These are phyloP conservation scores for Trachelus troglodyta DNA, from an alignment of 2,888 invertebrate species.

Conservation along the genomic window DNA sequence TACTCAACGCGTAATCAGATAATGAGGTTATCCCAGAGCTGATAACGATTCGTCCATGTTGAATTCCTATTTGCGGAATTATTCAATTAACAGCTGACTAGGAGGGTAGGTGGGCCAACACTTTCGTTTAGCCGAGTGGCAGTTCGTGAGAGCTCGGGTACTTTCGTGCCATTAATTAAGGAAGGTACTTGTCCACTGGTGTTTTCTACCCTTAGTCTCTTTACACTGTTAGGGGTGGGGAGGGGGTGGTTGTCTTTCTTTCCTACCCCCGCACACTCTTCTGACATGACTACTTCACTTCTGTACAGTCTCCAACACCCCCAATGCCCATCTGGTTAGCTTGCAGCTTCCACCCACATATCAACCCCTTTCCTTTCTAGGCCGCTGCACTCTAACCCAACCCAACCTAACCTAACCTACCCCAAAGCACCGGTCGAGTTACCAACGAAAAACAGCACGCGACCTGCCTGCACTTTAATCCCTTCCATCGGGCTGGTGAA, in stretches of 20 bases:
- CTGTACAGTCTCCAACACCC: not conserved
- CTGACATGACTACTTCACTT: not conserved
- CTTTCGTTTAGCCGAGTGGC: not conserved
- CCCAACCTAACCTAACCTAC: not conserved
- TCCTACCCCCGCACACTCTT: not conserved
- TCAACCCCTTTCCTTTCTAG: not conserved
- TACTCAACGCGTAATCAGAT: not conserved
- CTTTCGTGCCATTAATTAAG: slow-evolving; percentile 23
- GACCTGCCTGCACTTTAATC: not conserved
- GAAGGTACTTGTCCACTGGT: slow-evolving; percentile 22
- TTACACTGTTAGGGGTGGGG: not conserved
- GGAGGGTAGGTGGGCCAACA: not conserved
- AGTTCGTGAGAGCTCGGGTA: slow-evolving; percentile 1
- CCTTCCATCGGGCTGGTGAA: not conserved
- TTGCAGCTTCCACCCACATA: not conserved
- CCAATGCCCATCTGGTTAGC: not conserved
- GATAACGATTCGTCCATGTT: not conserved
- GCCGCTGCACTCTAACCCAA: not conserved
- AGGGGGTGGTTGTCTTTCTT: not conserved
- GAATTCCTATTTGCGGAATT: not conserved
- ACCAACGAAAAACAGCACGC: not conserved
- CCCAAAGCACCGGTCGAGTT: not conserved
- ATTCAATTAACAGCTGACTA: not conserved
- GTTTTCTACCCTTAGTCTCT: slow-evolving; percentile 2
- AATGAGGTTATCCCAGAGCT: not conserved